Percentiles rank a stretch among this genome's conserved stretches.
These are phyloP conservation scores for Siniperca undulata DNA, from an alignment of 2,797 vertebrate species.

Conservation along the genomic window DNA sequence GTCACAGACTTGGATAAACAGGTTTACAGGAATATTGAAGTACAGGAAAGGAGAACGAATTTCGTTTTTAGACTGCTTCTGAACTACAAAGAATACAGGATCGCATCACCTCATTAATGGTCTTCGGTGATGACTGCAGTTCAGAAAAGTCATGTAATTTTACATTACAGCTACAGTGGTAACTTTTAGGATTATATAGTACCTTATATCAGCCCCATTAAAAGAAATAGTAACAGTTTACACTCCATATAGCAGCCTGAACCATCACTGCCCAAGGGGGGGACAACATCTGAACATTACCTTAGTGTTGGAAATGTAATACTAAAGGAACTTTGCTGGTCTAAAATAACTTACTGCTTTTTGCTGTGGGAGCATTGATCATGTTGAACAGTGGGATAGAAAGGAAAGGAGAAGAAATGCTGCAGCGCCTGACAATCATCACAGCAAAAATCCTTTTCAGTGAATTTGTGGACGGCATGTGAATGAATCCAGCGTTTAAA, in stretches of 20 bases:
- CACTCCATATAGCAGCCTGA: constrained; percentile 18
- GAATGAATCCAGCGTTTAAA: not conserved
- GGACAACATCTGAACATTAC: constrained; percentile 17
- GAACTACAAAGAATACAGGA: not conserved
- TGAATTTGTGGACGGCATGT: not conserved
- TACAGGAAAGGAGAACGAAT: not conserved
- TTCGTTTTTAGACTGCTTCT: not conserved
- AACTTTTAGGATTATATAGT: not conserved
- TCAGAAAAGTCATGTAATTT: not conserved
- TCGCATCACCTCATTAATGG: not conserved
- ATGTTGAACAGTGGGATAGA: not conserved
- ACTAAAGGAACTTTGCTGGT: not conserved
- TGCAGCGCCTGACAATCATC: not conserved
- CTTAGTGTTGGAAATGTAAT: constrained; percentile 19
- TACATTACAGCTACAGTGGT: not conserved
- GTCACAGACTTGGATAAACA: not conserved
- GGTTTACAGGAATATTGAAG: not conserved
- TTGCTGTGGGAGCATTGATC: constrained; percentile 21
- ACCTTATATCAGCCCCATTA: constrained; percentile 11
- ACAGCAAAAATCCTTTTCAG: not conserved
- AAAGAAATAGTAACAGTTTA: not conserved
- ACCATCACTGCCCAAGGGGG: constrained; percentile 6
- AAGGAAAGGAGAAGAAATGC: not conserved
- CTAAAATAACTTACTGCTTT: not conserved
- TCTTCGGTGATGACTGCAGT: not conserved